phyloP scores from a whole-genome alignment of 2,797 vertebrate species.

The Danio aesculapii region DNA sequence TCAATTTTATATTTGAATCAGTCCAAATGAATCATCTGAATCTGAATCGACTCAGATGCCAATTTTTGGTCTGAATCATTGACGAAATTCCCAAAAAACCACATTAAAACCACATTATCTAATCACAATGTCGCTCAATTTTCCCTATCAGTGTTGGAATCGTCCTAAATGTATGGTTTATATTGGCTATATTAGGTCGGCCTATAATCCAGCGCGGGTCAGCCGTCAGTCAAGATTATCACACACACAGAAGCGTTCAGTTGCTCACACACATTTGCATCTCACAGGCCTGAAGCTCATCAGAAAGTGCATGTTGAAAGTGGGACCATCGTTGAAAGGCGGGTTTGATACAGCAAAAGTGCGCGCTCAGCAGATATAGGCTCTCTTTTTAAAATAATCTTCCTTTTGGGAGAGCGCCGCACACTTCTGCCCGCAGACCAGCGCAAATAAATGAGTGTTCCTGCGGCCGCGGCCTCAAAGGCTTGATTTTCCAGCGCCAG shows the following conservation, averaged over 20 bases:
- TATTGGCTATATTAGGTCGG: not conserved
- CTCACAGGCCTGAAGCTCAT: conserved; percentile 41
- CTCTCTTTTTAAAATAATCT: conserved; percentile 57
- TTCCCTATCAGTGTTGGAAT: not conserved
- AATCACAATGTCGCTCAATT: conserved; percentile 1
- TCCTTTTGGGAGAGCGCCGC: conserved; percentile 38
- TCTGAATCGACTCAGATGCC: no score
- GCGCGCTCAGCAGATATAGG: conserved; percentile 72
- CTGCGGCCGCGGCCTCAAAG: conserved; percentile 37
- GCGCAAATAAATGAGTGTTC: conserved; percentile 55
- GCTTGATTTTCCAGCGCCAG: conserved; percentile 28
- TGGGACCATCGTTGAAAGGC: conserved; percentile 35
- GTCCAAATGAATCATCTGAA: no score
- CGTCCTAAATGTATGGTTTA: not conserved
- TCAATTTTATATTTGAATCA: no score
- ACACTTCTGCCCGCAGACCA: conserved; percentile 45
- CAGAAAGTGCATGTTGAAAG: conserved; percentile 46
- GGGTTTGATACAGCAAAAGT: conserved; percentile 66
- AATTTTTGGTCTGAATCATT: no score
- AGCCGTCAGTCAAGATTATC: conserved; percentile 47
- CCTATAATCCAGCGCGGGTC: conserved; percentile 30
- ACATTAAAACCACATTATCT: not conserved
- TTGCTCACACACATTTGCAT: conserved; percentile 36
- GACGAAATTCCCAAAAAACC: not conserved
- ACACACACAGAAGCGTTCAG: conserved; percentile 11